phyloP scores from a whole-genome alignment of 2,113 vertebrate genomes.

The Ceyx cyanopectus region DNA sequence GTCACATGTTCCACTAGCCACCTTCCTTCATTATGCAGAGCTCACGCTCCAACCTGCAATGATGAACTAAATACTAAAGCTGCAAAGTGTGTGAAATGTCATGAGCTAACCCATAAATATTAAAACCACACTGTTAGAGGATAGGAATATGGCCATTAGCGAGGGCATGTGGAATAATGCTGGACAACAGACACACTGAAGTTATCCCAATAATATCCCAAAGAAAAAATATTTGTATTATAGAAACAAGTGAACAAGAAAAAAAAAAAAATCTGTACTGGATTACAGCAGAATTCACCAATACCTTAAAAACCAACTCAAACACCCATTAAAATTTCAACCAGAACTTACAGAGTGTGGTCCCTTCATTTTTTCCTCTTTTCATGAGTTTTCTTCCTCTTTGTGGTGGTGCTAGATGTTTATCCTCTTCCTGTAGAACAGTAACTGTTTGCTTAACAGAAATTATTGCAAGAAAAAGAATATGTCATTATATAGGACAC shows the following conservation, averaged over 20 bases:
- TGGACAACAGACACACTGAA: not conserved
- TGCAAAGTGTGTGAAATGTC: not conserved
- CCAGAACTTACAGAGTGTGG: not conserved
- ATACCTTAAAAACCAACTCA: not conserved
- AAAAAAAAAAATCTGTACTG: not conserved
- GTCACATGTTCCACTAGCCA: not conserved
- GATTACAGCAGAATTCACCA: not conserved
- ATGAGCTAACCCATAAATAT: not conserved
- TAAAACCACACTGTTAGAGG: not conserved
- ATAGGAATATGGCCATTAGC: not conserved
- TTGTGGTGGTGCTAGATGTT: rapidly evolving
- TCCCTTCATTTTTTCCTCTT: not conserved
- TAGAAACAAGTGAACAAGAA: not conserved
- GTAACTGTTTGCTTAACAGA: not conserved
- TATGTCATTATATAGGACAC: not conserved
- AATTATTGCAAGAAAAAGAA: not conserved
- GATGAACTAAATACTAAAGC: not conserved
- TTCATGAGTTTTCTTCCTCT: not conserved
- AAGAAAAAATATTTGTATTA: not conserved
- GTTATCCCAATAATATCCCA: not conserved
- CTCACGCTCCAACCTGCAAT: not conserved
- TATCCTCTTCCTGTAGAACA: not conserved
- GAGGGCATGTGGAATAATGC: not conserved
- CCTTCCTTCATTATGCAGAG: not conserved
- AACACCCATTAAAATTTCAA: not conserved